These are phyloP conservation scores for Helicoverpa zea DNA, from an alignment of 1,140 invertebrate genomes.

Conservation along the genomic window DNA sequence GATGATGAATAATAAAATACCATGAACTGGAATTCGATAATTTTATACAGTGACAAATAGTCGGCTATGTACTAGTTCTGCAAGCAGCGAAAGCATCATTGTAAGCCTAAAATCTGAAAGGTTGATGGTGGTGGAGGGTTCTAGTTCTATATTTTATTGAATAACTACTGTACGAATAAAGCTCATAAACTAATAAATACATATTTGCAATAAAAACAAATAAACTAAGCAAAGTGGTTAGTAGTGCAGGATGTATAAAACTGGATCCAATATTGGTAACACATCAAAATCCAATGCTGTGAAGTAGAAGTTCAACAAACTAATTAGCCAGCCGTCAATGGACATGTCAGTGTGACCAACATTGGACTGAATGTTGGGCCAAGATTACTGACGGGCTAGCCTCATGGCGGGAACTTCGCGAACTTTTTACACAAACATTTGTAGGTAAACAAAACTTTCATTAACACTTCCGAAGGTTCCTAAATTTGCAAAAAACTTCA, in stretches of 20 bases:
- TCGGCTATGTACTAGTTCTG: no score
- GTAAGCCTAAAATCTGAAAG: no score
- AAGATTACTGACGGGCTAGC: conserved; percentile 48
- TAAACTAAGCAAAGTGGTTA: not conserved
- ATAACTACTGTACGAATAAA: not conserved
- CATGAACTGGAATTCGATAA: no score
- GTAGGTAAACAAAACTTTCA: not conserved
- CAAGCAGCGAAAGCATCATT: no score
- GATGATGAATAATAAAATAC: no score
- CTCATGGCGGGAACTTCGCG: conserved; percentile 32
- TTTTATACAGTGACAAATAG: no score
- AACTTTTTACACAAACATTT: conserved; percentile 26
- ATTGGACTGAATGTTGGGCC: not conserved
- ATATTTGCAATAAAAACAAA: not conserved
- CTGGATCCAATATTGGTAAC: conserved; percentile 3
- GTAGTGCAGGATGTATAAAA: not conserved
- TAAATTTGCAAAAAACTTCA: no score
- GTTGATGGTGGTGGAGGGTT: not conserved
- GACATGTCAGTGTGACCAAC: conserved; percentile 3
- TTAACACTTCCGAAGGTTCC: not conserved
- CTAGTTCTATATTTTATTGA: not conserved
- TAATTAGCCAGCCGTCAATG: not conserved
- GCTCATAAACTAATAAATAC: not conserved
- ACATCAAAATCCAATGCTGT: conserved; percentile 5
- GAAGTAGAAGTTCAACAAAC: not conserved